Conservation (phyloP, 2,797 vertebrate species). For the Rhinichthys osculus region DNA sequence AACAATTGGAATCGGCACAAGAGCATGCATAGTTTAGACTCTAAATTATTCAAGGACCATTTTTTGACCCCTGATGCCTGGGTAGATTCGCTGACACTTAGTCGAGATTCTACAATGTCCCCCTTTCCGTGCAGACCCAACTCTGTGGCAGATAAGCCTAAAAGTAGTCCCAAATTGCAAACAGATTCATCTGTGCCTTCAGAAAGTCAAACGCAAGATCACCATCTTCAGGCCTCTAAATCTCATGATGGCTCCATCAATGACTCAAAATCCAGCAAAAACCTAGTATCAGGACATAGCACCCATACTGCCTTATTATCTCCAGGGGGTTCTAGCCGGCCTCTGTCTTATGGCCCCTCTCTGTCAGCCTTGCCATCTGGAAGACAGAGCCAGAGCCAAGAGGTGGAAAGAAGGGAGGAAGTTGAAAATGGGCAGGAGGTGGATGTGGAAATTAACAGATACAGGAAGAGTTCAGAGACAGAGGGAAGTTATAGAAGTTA, state of each 20-base stretch:
- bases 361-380: not conserved
- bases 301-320: slow-evolving; percentile 32
- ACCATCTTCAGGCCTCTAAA: slow-evolving; percentile 45
- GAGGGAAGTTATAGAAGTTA: slow-evolving; percentile 87
- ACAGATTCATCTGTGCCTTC: slow-evolving; percentile 47
- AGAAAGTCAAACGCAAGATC: slow-evolving; percentile 48
- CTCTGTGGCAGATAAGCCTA: slow-evolving; percentile 52
- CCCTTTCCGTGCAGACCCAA: slow-evolving; percentile 47
- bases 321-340: slow-evolving; percentile 57
- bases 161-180: slow-evolving; percentile 26
- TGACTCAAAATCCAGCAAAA: slow-evolving; percentile 44
- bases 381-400: slow-evolving; percentile 4
- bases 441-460: slow-evolving; percentile 54
- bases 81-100: slow-evolving; percentile 78
- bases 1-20: slow-evolving; percentile 63
- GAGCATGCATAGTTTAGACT: slow-evolving; percentile 74
- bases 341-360: slow-evolving; percentile 48
- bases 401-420: slow-evolving; percentile 11
- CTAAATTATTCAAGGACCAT: slow-evolving; percentile 55
- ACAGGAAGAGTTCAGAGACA: slow-evolving; percentile 51
- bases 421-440: slow-evolving; percentile 54
- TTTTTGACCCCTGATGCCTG: slow-evolving; percentile 79
- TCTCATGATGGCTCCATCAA: slow-evolving; percentile 47
- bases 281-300: slow-evolving; percentile 15
- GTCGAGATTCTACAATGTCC: slow-evolving; percentile 63